Evolutionary conservation across 2,113 vertebrate genomes (phyloP), one percentile per base, ranked within the genome.

Genomic region (Ptilonorhynchus violaceus): DNA sequence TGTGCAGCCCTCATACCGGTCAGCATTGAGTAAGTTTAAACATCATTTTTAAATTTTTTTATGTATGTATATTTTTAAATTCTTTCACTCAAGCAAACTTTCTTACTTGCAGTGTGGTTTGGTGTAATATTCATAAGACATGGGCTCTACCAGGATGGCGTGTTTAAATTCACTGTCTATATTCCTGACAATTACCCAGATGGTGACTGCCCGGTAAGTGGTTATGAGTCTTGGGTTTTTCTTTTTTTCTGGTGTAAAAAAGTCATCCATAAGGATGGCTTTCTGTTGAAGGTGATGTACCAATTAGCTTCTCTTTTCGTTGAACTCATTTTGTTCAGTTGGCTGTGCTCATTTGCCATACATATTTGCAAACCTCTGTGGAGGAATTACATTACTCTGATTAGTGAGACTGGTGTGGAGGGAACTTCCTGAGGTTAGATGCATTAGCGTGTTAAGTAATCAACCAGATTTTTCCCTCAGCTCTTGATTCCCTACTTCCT

Each of bases 181-280:
- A 99, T 99, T 97, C 99, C 99, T 89, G 99, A 99, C 96, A 99
- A 99, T 98, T 99, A 99, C 95, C 99, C 99, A 5, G 99, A 99
- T 91, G 99, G 99, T 63, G 99, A 99, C 70, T 99, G 99, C 96
- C 99, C 99, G 10, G 98, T 99, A 94, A 98, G 98, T 98, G 55
- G 21, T 6, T 56, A 10, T 66, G 50, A 59, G 50, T 62, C 30
- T 60, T 72, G 33, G 15, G 14, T n/a, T 75, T 50, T 69, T 25
- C 7, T 74, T 72, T 27, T 72, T 67, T 91, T 53, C 27, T 75
- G 13, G 6, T 53, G 17, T n/a, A n/a, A n/a, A n/a, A n/a, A n/a
- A n/a, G n/a, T n/a, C n/a, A n/a, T n/a, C n/a, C n/a, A 13, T 17
- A 39, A 87, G 11, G 52, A 4, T 25, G 42, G 30, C 41, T 53